These are phyloP conservation scores for Aleiodes alternator DNA, from an alignment of 2,888 invertebrate genomes.

Conservation along the genomic window DNA sequence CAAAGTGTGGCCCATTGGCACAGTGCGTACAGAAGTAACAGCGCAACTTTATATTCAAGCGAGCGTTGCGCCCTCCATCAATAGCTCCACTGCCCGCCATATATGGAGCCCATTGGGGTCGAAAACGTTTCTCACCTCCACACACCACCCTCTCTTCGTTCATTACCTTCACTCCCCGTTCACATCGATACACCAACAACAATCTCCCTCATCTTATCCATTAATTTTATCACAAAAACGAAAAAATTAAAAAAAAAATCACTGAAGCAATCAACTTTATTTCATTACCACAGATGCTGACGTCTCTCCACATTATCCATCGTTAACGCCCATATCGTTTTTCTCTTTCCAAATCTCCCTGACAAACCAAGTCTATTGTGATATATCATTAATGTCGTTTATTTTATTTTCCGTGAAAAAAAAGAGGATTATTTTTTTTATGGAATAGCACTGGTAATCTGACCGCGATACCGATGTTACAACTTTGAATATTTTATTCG, in stretches of 20 bases:
- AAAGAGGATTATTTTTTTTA: background rate
- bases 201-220: background rate
- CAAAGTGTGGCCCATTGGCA: constrained; percentile 19
- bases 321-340: background rate
- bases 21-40: constrained; percentile 18
- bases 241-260: background rate
- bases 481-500: constrained; percentile 11
- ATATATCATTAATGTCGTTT: constrained; percentile 26
- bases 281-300: constrained; percentile 5
- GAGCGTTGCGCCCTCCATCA: constrained; percentile 66
- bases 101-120: constrained; percentile 69
- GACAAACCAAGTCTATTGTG: constrained; percentile 13
- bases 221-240: background rate
- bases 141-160: constrained; percentile 36
- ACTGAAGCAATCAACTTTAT: background rate
- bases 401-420: constrained; percentile 11
- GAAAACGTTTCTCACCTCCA: constrained; percentile 52
- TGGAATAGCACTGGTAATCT: constrained; percentile 11
- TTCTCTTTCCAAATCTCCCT: background rate
- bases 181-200: constrained; percentile 6
- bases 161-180: constrained; percentile 22
- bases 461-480: constrained; percentile 19
- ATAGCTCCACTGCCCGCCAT: constrained; percentile 65
- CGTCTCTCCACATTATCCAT: background rate
- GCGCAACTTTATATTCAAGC: constrained; percentile 69